A percentile compares a stretch with the other conserved stretches of the same genome.
Evolutionary conservation across 35 echinoderm and acorn worm species (phyloP).

Genomic region (Holothuria glaberrima): DNA sequence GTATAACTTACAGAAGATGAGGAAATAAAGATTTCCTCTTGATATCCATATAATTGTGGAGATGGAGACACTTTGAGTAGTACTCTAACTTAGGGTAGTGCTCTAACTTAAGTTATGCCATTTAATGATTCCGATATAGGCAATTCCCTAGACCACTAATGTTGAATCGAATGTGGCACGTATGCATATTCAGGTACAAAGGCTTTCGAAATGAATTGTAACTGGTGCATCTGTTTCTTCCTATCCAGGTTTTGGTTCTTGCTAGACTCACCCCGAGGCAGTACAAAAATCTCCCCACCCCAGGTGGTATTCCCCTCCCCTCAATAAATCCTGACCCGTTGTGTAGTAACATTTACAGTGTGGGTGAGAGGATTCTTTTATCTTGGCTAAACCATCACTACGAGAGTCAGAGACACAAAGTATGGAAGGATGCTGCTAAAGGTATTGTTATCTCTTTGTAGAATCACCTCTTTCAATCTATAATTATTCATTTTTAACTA

Average conservation of each 20-base stretch:
- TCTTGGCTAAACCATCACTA: slow-evolving; percentile 98
- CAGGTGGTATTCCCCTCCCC: slow-evolving; percentile 64
- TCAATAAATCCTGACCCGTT: slow-evolving; percentile 89
- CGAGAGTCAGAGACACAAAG: slow-evolving; percentile 86
- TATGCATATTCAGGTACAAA: no score
- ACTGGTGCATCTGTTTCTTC: background rate
- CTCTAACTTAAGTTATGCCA: background rate
- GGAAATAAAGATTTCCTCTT: no score
- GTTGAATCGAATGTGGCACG: no score
- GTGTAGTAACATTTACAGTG: slow-evolving; percentile 94
- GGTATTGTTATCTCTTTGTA: slow-evolving; percentile 37
- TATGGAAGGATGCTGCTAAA: slow-evolving; percentile 90
- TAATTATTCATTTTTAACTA: no score
- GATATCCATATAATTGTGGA: no score
- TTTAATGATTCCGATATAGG: background rate
- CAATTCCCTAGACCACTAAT: background rate
- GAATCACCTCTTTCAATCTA: no score
- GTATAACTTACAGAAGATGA: no score
- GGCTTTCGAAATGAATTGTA: background rate
- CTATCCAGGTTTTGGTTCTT: slow-evolving; percentile 72
- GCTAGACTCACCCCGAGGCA: slow-evolving; percentile 82
- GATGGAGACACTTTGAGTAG: background rate
- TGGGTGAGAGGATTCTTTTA: slow-evolving; percentile 90
- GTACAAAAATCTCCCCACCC: slow-evolving; percentile 67
- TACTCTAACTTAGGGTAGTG: no score